Evolutionary conservation across 2,113 vertebrate genomes (phyloP).

Genomic region (Willisornis vidua): DNA sequence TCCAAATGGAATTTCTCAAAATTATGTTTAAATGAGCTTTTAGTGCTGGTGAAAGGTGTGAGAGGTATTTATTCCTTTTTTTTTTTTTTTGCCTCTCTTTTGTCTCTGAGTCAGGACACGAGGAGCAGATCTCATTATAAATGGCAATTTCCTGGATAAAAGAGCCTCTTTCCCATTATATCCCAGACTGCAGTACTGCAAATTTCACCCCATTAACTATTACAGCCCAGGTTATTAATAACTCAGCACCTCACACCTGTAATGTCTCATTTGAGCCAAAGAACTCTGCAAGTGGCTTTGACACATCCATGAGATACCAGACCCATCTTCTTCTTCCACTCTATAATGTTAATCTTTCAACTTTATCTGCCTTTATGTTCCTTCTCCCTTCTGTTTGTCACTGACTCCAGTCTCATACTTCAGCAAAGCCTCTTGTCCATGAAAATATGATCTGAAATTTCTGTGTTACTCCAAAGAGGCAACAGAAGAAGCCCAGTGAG

Average conservation of each 20-base stretch:
- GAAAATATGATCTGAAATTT: background rate
- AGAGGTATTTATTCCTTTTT: background rate
- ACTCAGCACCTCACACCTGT: background rate
- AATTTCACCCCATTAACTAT: background rate
- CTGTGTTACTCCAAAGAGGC: background rate
- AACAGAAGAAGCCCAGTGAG: background rate
- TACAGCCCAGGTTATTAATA: background rate
- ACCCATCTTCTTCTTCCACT: background rate
- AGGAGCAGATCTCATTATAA: background rate
- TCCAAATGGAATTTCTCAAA: background rate
- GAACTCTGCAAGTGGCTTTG: background rate
- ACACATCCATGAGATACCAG: background rate
- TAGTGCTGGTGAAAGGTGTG: background rate
- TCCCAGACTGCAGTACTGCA: background rate
- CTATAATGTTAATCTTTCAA: background rate
- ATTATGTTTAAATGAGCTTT: slow-evolving; percentile 32
- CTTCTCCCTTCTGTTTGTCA: background rate
- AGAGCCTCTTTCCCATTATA: background rate
- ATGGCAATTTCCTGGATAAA: background rate
- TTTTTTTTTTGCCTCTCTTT: background rate
- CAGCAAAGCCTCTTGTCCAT: background rate
- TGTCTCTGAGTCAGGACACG: background rate
- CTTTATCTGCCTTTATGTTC: background rate
- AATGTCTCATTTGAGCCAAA: background rate
- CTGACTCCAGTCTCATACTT: background rate